phyloP scores from a whole-genome alignment of 2,113 vertebrate species.

The Aythya baeri region DNA sequence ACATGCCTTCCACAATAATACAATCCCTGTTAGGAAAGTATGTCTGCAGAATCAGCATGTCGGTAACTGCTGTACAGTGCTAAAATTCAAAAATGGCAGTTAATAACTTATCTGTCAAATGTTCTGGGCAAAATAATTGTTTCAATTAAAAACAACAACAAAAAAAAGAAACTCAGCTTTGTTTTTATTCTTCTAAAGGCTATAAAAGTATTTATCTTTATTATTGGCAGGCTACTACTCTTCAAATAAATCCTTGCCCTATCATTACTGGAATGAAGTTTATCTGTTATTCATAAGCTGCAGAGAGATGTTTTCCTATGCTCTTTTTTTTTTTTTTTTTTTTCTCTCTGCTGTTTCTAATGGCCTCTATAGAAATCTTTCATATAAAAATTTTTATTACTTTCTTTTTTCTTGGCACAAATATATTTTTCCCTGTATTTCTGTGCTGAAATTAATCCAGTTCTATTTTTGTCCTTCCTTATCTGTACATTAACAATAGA shows the following conservation, averaged over 20 bases:
- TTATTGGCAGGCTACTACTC: conserved; percentile 42
- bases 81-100: conserved; percentile 28
- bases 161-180: not conserved
- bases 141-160: conserved; percentile 11
- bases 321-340: fast-evolving
- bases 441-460: conserved; percentile 46
- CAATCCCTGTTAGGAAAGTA: conserved; percentile 13
- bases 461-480: conserved; percentile 56
- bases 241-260: conserved; percentile 43
- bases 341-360: not conserved
- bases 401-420: conserved; percentile 29
- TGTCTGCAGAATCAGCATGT: not conserved
- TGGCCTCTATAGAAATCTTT: conserved; percentile 43
- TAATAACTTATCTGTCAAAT: conserved; percentile 41
- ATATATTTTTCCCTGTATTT: conserved; percentile 1
- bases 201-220: conserved; percentile 29
- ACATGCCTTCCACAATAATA: conserved; percentile 15
- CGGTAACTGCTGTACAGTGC: not conserved
- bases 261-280: conserved; percentile 46
- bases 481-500: conserved; percentile 46
- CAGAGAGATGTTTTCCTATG: conserved; percentile 31
- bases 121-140: conserved; percentile 35
- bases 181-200: conserved; percentile 39
- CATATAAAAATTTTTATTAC: conserved; percentile 32
- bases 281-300: conserved; percentile 63